Percentiles rank a stretch among this genome's conserved stretches.
Conservation (phyloP, 2,797 vertebrate genomes). For the Semaprochilodus insignis region DNA sequence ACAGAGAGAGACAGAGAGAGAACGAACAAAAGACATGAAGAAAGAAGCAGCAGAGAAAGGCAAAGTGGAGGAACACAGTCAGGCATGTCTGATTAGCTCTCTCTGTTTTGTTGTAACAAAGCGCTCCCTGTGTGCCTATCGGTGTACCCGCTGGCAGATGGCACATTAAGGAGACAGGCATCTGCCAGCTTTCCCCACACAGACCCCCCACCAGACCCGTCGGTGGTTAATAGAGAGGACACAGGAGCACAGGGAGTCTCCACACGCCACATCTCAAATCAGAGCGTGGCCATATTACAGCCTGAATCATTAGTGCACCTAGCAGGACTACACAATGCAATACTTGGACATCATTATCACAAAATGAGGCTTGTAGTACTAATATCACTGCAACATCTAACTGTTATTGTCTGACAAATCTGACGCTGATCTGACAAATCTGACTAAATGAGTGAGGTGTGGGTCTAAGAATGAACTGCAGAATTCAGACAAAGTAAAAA, state of each 20-base stretch:
- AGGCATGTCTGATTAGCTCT: constrained; percentile 51
- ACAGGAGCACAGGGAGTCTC: constrained; percentile 31
- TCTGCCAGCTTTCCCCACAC: constrained; percentile 55
- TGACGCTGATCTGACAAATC: background rate
- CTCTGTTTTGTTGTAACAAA: constrained; percentile 55
- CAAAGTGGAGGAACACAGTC: constrained; percentile 20
- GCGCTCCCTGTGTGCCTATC: constrained; percentile 49
- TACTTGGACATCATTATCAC: background rate
- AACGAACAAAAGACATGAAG: background rate
- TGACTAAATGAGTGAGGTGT: background rate
- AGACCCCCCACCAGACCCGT: constrained; percentile 40
- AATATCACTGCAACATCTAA: background rate
- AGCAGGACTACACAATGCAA: background rate
- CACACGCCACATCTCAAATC: constrained; percentile 11
- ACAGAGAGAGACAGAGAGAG: background rate
- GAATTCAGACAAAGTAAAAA: background rate
- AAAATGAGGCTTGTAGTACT: background rate
- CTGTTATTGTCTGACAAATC: background rate
- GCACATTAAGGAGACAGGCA: constrained; percentile 59
- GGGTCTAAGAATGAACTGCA: background rate
- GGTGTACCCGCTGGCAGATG: constrained; percentile 56
- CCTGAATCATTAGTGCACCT: constrained; percentile 42
- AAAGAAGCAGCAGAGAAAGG: constrained; percentile 1
- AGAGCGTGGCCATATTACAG: constrained; percentile 33
- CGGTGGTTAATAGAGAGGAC: constrained; percentile 43